Evolutionary conservation across 2,113 vertebrate species (phyloP), one percentile per base, ranked within the genome.

Genomic region (Mobula hypostoma): DNA sequence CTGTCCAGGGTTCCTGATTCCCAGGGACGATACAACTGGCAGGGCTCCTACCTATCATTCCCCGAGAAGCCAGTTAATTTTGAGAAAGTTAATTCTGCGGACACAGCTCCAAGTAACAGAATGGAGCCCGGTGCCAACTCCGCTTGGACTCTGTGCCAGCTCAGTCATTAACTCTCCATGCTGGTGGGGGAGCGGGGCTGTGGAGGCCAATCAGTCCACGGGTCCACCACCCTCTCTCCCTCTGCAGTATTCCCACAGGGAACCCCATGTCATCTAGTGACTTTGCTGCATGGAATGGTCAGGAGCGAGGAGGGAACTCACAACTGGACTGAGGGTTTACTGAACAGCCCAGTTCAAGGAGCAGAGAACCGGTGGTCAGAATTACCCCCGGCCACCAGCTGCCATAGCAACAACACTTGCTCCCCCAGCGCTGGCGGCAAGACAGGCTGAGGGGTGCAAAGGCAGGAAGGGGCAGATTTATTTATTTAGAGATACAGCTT

Each of bases 81-180:
- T 90, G 85, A 90, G 61, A 90, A 90, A n/a, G 66, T 68, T 90
- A 66, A 68, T 36, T 68, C 85, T 68, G 85, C 8, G 85, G 61
- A 32, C 14, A 21, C 32, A 19, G 48, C 17, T 90, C 29, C 61
- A n/a, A 90, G 61, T 12, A 66, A 61, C 24, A n/a, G 15, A 66
- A 15, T 17, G 32, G 61, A 63, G 63, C 19, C 1, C 61, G 9
- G 27, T 66, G 5, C 83, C 11, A 58, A 27, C 12, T 63, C 29
- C 27, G 15, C 5, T 8, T 63, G 8, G 29, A 21, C 1, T 8
- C 24, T 8, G 2, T 83, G 6, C 29, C 14, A 8, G 63, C 32
- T 61, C 15, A 32, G 61, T 24, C 5, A 14, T 29, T 14, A 61
- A 90, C 85, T 90, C 85, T 63, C 11, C 48, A 48, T 1, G 1